A percentile compares a stretch with the other conserved stretches of the same genome.
Conservation (phyloP, 2,797 vertebrate species). For the Protonibea diacanthus region DNA sequence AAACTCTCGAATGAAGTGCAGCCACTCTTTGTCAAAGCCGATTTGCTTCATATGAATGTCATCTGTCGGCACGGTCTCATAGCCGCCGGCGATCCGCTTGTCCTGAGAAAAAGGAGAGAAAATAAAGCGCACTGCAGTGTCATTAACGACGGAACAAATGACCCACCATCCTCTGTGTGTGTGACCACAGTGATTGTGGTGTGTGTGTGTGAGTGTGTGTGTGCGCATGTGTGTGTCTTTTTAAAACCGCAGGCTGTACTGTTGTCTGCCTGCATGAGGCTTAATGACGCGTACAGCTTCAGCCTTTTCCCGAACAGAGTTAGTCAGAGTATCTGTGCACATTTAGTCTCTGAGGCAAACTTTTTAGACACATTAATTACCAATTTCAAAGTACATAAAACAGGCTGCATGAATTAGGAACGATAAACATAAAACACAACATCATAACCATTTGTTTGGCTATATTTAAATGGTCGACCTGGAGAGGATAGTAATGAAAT, state of each 20-base stretch:
- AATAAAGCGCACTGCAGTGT: constrained; percentile 25
- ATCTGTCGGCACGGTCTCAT: constrained; percentile 97
- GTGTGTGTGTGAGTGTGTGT: constrained; percentile 19
- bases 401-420: constrained; percentile 40
- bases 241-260: constrained; percentile 57
- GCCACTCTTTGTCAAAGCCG: constrained; percentile 93
- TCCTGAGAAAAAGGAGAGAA: constrained; percentile 85
- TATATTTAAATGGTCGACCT: constrained; percentile 23
- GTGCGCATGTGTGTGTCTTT: constrained; percentile 19
- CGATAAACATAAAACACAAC: constrained; percentile 39
- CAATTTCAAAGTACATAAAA: constrained; percentile 65
- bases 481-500: constrained; percentile 30
- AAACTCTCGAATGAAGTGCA: constrained; percentile 97
- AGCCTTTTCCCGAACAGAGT: constrained; percentile 48
- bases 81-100: constrained; percentile 94
- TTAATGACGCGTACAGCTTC: constrained; percentile 63
- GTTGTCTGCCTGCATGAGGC: constrained; percentile 42
- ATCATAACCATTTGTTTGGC: constrained; percentile 33
- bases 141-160: constrained; percentile 68
- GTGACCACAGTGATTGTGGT: constrained; percentile 41
- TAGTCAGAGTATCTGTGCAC: constrained; percentile 26
- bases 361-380: constrained; percentile 53
- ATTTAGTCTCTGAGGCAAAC: constrained; percentile 53
- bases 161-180: constrained; percentile 33
- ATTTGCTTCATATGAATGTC: constrained; percentile 99